A percentile compares a stretch with the other conserved stretches of the same genome.
phyloP scores from a whole-genome alignment of 1,140 invertebrate genomes.

The Drosophila trapezifrons region DNA sequence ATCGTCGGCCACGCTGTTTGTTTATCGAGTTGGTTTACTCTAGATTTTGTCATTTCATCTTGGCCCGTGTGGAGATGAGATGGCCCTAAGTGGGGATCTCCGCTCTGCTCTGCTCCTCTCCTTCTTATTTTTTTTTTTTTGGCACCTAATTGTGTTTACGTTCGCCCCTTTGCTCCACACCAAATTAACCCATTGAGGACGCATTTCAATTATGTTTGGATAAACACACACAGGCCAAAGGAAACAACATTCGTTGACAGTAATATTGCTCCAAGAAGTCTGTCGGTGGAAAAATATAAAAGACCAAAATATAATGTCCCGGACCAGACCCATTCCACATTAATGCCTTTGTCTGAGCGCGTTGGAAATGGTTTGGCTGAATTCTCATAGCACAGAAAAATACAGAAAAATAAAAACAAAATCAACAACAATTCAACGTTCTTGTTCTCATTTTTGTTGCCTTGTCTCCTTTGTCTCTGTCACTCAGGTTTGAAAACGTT shows the following conservation, averaged over 20 bases:
- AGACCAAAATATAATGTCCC: constrained; percentile 40
- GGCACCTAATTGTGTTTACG: constrained; percentile 83
- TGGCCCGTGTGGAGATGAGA: constrained; percentile 45
- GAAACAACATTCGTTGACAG: constrained; percentile 60
- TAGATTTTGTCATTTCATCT: constrained; percentile 81
- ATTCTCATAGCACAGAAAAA: constrained; percentile 68
- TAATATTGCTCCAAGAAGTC: constrained; percentile 56
- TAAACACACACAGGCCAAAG: constrained; percentile 56
- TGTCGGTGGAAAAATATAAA: constrained; percentile 33
- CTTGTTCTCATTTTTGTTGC: constrained; percentile 77
- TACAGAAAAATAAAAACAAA: constrained; percentile 17
- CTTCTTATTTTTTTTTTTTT: constrained; percentile 35
- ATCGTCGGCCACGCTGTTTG: constrained; percentile 56
- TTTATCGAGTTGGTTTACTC: constrained; percentile 71
- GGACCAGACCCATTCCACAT: constrained; percentile 56
- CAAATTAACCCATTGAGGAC: constrained; percentile 80
- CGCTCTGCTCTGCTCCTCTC: neutral
- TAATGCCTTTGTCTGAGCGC: constrained; percentile 73
- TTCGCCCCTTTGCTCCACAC: constrained; percentile 62
- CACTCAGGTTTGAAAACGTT: constrained; percentile 62
- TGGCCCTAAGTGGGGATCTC: constrained; percentile 26
- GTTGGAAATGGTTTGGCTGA: constrained; percentile 73
- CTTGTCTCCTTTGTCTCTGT: constrained; percentile 51
- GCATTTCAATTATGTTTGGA: constrained; percentile 81
- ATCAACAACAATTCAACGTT: constrained; percentile 68